Evolutionary conservation across 2,797 vertebrate species (phyloP).

Genomic region (Chelon labrosus): DNA sequence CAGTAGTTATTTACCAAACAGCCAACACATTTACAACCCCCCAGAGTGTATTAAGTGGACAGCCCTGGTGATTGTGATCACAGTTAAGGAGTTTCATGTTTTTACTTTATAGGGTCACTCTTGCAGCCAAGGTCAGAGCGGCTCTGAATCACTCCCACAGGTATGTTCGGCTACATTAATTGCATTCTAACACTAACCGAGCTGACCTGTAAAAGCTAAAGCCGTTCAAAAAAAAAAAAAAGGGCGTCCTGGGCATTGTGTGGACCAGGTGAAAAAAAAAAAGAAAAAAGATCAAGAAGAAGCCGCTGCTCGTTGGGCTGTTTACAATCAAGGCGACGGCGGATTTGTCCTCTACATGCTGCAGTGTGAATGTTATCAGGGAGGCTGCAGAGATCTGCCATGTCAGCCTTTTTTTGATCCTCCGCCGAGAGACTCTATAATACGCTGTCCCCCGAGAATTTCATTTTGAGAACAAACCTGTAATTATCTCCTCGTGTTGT

Average conservation of each 20-base stretch:
- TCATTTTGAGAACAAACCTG: conserved; percentile 65
- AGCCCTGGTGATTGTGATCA: conserved; percentile 28
- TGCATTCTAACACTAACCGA: conserved; percentile 47
- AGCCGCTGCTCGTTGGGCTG: conserved; percentile 21
- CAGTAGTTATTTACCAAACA: conserved; percentile 42
- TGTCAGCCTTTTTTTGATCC: conserved; percentile 62
- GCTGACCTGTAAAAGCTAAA: conserved; percentile 37
- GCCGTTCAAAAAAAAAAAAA: conserved; percentile 10
- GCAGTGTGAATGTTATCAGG: conserved; percentile 61
- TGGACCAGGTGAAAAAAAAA: conserved; percentile 5
- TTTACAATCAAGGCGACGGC: conserved; percentile 35
- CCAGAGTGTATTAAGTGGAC: conserved; percentile 44
- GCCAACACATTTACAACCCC: conserved; percentile 57
- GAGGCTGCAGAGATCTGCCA: conserved; percentile 54
- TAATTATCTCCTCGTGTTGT: conserved; percentile 57
- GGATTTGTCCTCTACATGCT: conserved; percentile 43
- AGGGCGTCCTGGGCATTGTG: conserved; percentile 23
- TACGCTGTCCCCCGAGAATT: conserved; percentile 21
- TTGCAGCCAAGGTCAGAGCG: conserved; percentile 57
- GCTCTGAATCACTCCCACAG: conserved; percentile 46
- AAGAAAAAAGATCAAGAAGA: conserved; percentile 17
- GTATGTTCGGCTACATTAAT: conserved; percentile 53
- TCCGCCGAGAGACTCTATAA: conserved; percentile 14
- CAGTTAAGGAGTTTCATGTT: conserved; percentile 39
- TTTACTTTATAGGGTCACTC: conserved; percentile 41